Evolutionary conservation across 2,888 invertebrate species (phyloP), one percentile per base, ranked within the genome.

Genomic region (Synanthedon tipuliformis): DNA sequence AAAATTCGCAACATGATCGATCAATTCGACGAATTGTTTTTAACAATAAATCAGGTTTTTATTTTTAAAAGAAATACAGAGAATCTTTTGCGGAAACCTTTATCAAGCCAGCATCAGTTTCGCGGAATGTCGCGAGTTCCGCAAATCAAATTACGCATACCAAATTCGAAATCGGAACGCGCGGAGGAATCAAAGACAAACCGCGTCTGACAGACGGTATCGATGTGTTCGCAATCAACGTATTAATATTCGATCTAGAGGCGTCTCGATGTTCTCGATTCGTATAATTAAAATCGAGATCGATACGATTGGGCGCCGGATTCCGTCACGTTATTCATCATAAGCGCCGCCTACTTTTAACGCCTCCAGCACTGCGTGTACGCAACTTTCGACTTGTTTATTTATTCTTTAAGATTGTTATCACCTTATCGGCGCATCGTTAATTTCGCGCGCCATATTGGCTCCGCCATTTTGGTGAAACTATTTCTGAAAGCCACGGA

Each of bases 241-340:
- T 85, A 82, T 84, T 86, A 85, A 84, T 81, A 86, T 84, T 84
- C 83, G 81, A 84, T 80, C 81, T 84, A 76, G 73, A 77, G 71
- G 68, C 74, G 78, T 73, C 70, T 73, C 75, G 81, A 81, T 81
- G 81, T 81, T 78, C 75, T 77, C 81, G 81, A 83, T 82, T 84
- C 81, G 81, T 83, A 84, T 85, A 85, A 85, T 85, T 85, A 84
- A 83, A 83, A 83, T 80, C 74, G 81, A 82, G 82, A 85, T 84
- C 75, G 76, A 78, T 82, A 65, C 73, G 83, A 84, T 84, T 83
- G 83, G 81, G 69, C 67, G 75, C 68, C 74, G 79, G 81, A 82
- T 82, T 80, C 81, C 82, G 81, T 83, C 82, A 83, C 83, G 83
- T 82, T 78, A 75, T 76, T 76, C 79, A 81, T 83, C 82, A 78